phyloP scores from a whole-genome alignment of 2,888 invertebrate species.

The Empis livida region DNA sequence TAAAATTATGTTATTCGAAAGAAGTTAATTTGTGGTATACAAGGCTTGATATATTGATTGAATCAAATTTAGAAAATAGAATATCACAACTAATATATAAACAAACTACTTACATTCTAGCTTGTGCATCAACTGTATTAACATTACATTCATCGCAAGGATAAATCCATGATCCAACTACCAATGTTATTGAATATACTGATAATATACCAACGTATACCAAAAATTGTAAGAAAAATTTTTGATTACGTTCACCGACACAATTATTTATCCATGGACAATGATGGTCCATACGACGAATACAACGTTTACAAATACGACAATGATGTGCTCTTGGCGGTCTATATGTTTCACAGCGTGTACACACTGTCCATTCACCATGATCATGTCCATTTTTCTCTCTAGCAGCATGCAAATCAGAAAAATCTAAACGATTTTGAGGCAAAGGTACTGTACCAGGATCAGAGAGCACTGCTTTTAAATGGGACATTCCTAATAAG shows the following conservation, averaged over 20 bases:
- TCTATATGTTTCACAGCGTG: constrained; percentile 28
- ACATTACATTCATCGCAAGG: constrained; percentile 54
- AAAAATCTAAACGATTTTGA: constrained; percentile 60
- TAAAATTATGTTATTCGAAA: too few species aligned
- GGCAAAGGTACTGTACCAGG: constrained; percentile 76
- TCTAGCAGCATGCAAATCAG: constrained; percentile 53
- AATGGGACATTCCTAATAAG: constrained; percentile 59
- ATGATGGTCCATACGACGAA: constrained; percentile 45
- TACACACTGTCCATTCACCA: constrained; percentile 67
- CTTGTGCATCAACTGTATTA: constrained; percentile 52
- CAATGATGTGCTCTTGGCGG: constrained; percentile 83
- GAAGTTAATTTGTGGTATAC: too few species aligned
- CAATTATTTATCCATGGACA: constrained; percentile 92
- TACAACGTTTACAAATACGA: constrained; percentile 71
- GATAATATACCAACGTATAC: constrained; percentile 60
- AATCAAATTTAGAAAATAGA: background rate
- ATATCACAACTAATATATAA: constrained; percentile 3
- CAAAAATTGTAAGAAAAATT: constrained; percentile 80
- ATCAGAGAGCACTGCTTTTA: constrained; percentile 79
- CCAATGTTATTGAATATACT: constrained; percentile 53
- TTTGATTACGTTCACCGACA: constrained; percentile 84
- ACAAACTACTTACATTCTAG: constrained; percentile 51
- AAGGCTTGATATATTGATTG: background rate
- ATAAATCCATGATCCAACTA: constrained; percentile 57
- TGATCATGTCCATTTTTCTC: constrained; percentile 42